Percentiles rank a stretch among this genome's conserved stretches.
Conservation (phyloP, 2,797 vertebrate genomes). For the Gymnopithys bicolor region DNA sequence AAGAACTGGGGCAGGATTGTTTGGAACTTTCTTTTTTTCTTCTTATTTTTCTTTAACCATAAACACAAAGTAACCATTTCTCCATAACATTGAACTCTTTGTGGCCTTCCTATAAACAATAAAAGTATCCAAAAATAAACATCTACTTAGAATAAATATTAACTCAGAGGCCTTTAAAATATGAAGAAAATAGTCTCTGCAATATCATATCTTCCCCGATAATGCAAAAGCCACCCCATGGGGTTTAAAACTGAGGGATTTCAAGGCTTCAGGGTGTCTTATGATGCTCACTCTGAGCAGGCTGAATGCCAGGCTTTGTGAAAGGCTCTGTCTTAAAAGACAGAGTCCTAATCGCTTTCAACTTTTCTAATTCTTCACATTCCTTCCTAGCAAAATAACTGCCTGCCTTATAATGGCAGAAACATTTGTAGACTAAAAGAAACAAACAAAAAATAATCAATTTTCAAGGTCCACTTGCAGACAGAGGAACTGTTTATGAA, state of each 20-base stretch:
- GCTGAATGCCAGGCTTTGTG: constrained; percentile 25
- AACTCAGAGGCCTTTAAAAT: constrained; percentile 59
- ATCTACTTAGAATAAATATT: constrained; percentile 66
- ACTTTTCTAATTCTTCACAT: constrained; percentile 56
- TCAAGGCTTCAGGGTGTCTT: constrained; percentile 50
- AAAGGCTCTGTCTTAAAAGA: constrained; percentile 36
- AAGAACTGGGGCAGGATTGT: constrained; percentile 62
- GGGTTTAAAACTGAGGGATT: constrained; percentile 39
- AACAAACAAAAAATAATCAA: constrained; percentile 81
- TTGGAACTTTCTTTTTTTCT: constrained; percentile 56
- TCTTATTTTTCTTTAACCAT: constrained; percentile 41
- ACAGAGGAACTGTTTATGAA: constrained; percentile 76
- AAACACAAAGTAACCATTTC: constrained; percentile 68
- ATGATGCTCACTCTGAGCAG: constrained; percentile 19
- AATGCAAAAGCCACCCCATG: constrained; percentile 34
- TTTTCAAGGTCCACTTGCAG: constrained; percentile 81
- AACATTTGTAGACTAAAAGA: constrained; percentile 74
- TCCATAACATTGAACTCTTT: constrained; percentile 63
- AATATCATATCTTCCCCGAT: constrained; percentile 14
- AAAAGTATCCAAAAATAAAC: constrained; percentile 64
- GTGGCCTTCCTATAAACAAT: constrained; percentile 69
- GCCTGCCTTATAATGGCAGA: constrained; percentile 66
- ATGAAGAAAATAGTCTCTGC: constrained; percentile 37
- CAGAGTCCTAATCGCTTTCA: constrained; percentile 39
- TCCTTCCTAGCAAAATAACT: constrained; percentile 65